phyloP scores from a whole-genome alignment of 1,140 invertebrate genomes.

The Chironomus striatipennis region DNA sequence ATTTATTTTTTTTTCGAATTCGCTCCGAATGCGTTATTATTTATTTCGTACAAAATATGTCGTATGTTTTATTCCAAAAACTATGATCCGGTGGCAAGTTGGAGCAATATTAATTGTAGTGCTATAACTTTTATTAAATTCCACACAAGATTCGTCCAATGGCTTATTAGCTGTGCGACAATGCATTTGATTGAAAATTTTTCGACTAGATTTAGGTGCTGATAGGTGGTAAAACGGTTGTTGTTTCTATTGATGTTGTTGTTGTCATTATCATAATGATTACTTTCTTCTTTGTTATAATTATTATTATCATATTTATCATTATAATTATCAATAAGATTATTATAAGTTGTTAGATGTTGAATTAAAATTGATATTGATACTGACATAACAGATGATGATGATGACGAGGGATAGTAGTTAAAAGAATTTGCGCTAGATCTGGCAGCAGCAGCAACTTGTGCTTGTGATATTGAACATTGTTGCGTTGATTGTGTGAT shows the following conservation, averaged over 20 bases:
- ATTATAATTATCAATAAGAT: neutral
- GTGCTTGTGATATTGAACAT: slow-evolving; percentile 10
- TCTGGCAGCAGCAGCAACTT: neutral
- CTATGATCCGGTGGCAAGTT: slow-evolving; percentile 21
- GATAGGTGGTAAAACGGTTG: too few species aligned
- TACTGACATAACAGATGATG: neutral
- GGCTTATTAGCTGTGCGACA: neutral
- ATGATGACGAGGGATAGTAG: neutral
- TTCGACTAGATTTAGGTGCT: neutral
- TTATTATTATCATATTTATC: too few species aligned
- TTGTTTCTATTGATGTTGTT: too few species aligned
- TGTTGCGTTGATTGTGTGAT: slow-evolving; percentile 17
- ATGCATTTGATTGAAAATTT: neutral
- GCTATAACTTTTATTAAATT: neutral
- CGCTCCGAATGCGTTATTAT: neutral
- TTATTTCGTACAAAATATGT: neutral
- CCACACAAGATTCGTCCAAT: slow-evolving; percentile 12
- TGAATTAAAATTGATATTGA: neutral
- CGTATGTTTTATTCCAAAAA: neutral
- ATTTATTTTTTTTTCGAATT: neutral
- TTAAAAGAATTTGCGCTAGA: slow-evolving; percentile 16
- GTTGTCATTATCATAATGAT: too few species aligned
- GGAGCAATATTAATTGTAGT: neutral
- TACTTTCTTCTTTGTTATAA: too few species aligned
- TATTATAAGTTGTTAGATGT: neutral